These are phyloP conservation scores for Brachyrhaphis roseni DNA, from an alignment of 2,797 vertebrate genomes.

Conservation along the genomic window DNA sequence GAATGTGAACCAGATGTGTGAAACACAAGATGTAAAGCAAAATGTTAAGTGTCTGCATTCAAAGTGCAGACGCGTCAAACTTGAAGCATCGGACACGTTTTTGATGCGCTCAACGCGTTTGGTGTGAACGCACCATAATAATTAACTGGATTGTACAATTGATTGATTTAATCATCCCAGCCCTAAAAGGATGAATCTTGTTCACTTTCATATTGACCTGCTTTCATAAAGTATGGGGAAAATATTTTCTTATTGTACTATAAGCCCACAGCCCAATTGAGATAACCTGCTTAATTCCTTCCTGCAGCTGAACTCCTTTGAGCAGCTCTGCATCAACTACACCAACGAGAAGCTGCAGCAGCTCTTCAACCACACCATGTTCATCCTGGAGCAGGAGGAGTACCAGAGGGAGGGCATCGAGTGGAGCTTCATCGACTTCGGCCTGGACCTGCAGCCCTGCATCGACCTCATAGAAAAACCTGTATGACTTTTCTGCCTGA, in stretches of 20 bases:
- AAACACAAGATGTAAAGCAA: too few species aligned
- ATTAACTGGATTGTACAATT: too few species aligned
- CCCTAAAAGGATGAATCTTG: neutral
- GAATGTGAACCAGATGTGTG: too few species aligned
- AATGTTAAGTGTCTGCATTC: too few species aligned
- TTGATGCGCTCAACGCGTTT: too few species aligned
- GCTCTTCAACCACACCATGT: constrained; percentile 99
- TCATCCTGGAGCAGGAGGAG: constrained; percentile 98
- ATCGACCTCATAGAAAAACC: constrained; percentile 96
- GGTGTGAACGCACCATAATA: too few species aligned
- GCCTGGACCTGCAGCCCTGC: constrained; percentile 96
- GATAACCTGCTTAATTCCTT: neutral
- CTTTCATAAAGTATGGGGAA: too few species aligned
- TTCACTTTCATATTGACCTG: neutral
- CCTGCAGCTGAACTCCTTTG: constrained; percentile 93
- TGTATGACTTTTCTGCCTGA: constrained; percentile 64
- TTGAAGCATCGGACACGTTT: too few species aligned
- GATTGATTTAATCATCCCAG: too few species aligned
- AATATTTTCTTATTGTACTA: too few species aligned
- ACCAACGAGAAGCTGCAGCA: constrained; percentile 99
- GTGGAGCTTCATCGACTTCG: constrained; percentile 99
- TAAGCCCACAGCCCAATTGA: neutral
- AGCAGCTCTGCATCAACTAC: constrained; percentile 98
- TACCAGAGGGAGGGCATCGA: constrained; percentile 98
- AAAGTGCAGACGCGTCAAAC: too few species aligned